Evolutionary conservation across 2,888 invertebrate genomes (phyloP), one percentile per base, ranked within the genome.

Genomic region (Venusia cambrica): DNA sequence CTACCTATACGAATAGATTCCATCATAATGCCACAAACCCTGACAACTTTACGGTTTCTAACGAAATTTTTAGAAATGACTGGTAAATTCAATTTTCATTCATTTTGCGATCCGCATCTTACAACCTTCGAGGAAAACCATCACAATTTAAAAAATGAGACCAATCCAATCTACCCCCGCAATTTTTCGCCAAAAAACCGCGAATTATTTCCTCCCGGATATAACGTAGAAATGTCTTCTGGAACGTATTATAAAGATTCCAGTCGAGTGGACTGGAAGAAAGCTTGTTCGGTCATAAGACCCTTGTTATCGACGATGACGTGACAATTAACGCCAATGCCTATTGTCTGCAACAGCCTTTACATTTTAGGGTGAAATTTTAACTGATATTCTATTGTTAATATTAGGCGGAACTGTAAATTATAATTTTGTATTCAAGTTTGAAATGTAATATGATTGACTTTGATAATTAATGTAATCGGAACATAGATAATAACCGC

Each of bases 231-330:
- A 49, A 44, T 35, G 38, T 34, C 39, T 29, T 32, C 27, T 42
- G 48, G 29, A 36, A 38, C 30, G 38, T 45, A 45, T 44, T 49
- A 44, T 37, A 41, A 41, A 37, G 21, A 37, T 48, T 44, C 35
- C 41, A 38, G 28, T 18, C 15, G 37, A 44, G 18, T 35, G 36
- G 27, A 13, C 34, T 41, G 36, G 37, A 30, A 41, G 41, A 44
- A 43, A 25, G 36, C 28, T 25, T 24, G 30, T 26, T 17, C 34
- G 28, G 12, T 20, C 19, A 18, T 35, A 21, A 35, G 39, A 22
- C 34, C 29, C 39, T 30, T 36, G 41, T 41, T 41, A 41, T 40
- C 38, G 28, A 17, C 30, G 34, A 38, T 35, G 39, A 41, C 35
- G 28, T 36, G 36, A 25, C 36, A 36, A 41, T 41, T 41, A 40